Evolutionary conservation across 35 echinoderm and acorn worm genomes (phyloP).

Genomic region (Anneissia japonica): DNA sequence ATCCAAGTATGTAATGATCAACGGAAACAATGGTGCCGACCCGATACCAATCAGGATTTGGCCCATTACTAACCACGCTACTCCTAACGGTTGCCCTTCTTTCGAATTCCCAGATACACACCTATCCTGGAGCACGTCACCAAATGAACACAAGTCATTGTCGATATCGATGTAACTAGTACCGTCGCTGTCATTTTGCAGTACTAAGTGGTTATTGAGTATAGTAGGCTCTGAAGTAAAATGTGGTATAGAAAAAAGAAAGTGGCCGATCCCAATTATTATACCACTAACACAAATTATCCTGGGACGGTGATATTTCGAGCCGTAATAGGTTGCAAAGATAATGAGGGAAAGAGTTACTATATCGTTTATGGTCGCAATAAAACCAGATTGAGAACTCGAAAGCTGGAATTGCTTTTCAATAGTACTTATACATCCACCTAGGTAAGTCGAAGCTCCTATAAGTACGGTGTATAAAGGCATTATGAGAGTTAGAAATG

Average conservation of each 20-base stretch:
- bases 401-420: slow-evolving; percentile 42
- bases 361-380: slow-evolving; percentile 34
- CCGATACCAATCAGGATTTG: not conserved
- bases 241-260: slow-evolving; percentile 16
- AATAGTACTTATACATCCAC: slow-evolving; percentile 25
- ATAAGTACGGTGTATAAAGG: not conserved
- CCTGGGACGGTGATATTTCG: slow-evolving; percentile 36
- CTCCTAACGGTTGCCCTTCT: not conserved
- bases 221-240: slow-evolving; percentile 5
- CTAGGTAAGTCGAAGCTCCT: slow-evolving; percentile 12
- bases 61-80: not conserved
- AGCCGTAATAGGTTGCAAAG: slow-evolving; percentile 41
- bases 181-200: not conserved
- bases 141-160: not conserved
- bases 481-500: not conserved
- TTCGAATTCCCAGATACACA: not conserved
- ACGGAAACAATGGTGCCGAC: not conserved
- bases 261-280: not conserved
- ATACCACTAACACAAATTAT: slow-evolving; percentile 8
- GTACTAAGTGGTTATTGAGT: too few species aligned
- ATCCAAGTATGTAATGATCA: not conserved
- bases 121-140: not conserved
- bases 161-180: not conserved
- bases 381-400: slow-evolving; percentile 11
- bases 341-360: slow-evolving; percentile 9